phyloP scores from a whole-genome alignment of 2,888 invertebrate species.

The Melitaea athalia region DNA sequence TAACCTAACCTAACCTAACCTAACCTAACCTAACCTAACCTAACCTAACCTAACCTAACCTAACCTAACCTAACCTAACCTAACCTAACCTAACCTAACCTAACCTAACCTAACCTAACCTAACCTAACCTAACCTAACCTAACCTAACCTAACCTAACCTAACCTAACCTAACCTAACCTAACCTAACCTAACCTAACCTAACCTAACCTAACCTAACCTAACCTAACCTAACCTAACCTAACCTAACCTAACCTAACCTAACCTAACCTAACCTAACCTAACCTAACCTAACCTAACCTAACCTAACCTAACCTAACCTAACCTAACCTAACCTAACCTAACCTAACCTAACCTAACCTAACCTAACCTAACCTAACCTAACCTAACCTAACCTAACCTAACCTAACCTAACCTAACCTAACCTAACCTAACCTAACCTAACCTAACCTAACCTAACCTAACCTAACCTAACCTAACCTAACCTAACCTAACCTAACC shows the following conservation, averaged over 20 bases:
- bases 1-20: no score
- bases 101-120: no score
- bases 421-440: slow-evolving; percentile 33
- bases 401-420: slow-evolving; percentile 31
- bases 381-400: slow-evolving; percentile 35
- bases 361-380: slow-evolving; percentile 35
- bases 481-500: slow-evolving; percentile 26
- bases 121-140: no score
- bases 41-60: no score
- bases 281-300: slow-evolving; percentile 30
- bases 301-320: slow-evolving; percentile 25
- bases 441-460: slow-evolving; percentile 30
- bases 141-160: no score
- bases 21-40: no score
- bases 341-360: slow-evolving; percentile 28
- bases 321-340: slow-evolving; percentile 21
- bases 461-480: slow-evolving; percentile 26
- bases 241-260: slow-evolving; percentile 27
- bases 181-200: slow-evolving; percentile 39
- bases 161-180: slow-evolving; percentile 38
- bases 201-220: slow-evolving; percentile 26
- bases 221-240: slow-evolving; percentile 31
- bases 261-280: slow-evolving; percentile 30
- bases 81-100: no score
- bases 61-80: no score